Evolutionary conservation across 92 coral and sea anemone genomes (phyloP).

Genomic region (Epizoanthus rinbou): DNA sequence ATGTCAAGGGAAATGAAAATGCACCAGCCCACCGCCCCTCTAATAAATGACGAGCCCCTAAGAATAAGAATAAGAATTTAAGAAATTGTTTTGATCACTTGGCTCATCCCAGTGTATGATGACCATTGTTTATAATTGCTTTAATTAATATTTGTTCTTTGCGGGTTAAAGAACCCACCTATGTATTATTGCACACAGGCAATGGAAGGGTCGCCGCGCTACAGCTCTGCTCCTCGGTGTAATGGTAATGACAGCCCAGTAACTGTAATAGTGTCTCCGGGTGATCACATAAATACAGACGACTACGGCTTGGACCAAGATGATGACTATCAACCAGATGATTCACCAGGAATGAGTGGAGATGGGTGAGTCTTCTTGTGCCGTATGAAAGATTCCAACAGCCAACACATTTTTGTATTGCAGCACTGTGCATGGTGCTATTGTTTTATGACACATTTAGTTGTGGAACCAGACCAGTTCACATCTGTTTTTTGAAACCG

Average conservation of each 20-base stretch:
- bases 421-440: too few relatives aligned
- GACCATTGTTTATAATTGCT: background rate
- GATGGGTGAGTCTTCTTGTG: slow-evolving; percentile 66
- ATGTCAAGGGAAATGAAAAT: too few relatives aligned
- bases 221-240: slow-evolving; percentile 66
- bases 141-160: slow-evolving; percentile 22
- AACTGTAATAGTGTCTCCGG: slow-evolving; percentile 90
- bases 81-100: background rate
- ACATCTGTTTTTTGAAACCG: too few relatives aligned
- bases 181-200: slow-evolving; percentile 48
- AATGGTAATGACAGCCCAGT: slow-evolving; percentile 95
- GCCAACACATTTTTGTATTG: too few relatives aligned
- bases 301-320: slow-evolving; percentile 71
- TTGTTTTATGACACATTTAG: too few relatives aligned
- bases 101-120: background rate
- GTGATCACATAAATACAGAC: slow-evolving; percentile 71
- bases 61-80: too few relatives aligned
- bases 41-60: too few relatives aligned
- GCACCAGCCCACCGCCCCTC: too few relatives aligned
- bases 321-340: slow-evolving; percentile 66
- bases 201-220: slow-evolving; percentile 58
- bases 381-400: too few relatives aligned
- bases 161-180: slow-evolving; percentile 35
- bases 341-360: slow-evolving; percentile 71
- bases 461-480: too few relatives aligned